Evolutionary conservation across 92 coral and sea anemone genomes (phyloP).

Genomic region (Virgularia gustaviana): DNA sequence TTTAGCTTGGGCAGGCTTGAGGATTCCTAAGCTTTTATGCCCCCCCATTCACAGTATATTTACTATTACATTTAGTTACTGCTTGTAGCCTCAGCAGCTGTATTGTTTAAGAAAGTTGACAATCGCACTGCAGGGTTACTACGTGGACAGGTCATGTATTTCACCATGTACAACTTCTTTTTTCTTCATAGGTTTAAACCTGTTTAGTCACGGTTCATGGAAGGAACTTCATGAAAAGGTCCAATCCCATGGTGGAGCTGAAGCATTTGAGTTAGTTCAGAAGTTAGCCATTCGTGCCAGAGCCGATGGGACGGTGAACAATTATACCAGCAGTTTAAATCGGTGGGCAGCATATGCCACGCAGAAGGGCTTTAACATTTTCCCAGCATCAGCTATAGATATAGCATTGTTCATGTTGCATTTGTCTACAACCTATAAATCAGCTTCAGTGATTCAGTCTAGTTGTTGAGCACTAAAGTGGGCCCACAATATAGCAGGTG

Average conservation of each 20-base stretch:
- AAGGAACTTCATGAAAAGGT: slow-evolving; percentile 38
- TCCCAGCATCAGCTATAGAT: background rate
- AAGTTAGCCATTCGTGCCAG: slow-evolving; percentile 32
- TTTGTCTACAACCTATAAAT: background rate
- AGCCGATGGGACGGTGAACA: slow-evolving; percentile 47
- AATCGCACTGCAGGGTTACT: no score
- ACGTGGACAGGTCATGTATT: no score
- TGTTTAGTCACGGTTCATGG: slow-evolving; percentile 27
- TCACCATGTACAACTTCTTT: no score
- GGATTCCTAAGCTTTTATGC: no score
- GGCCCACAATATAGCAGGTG: slow-evolving; percentile 13
- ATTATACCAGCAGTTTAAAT: slow-evolving; percentile 23
- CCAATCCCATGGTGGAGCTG: background rate
- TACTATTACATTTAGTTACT: no score
- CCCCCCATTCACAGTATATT: no score
- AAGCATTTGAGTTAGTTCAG: slow-evolving; percentile 25
- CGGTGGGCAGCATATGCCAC: slow-evolving; percentile 24
- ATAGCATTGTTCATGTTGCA: background rate
- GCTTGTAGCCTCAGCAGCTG: no score
- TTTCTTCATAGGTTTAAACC: slow-evolving; percentile 31
- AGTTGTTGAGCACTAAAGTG: slow-evolving; percentile 20
- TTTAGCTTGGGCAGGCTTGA: no score
- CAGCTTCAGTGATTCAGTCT: slow-evolving; percentile 13
- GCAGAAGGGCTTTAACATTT: background rate
- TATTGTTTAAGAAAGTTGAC: no score